Conservation (phyloP, 2,113 vertebrate species). For the Mungos mungo region DNA sequence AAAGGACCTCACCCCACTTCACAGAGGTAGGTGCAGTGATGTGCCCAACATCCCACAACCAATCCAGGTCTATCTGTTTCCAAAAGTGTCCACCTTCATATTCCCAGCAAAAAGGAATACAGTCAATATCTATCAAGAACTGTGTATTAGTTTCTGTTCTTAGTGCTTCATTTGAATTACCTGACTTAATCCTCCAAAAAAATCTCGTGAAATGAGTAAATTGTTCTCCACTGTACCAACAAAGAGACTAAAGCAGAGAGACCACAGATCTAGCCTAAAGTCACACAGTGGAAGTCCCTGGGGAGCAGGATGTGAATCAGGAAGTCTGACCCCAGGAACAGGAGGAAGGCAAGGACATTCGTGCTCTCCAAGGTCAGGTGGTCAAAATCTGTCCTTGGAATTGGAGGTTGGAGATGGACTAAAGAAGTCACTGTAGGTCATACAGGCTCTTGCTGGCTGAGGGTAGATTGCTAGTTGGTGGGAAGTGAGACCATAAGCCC, state of each 20-base stretch:
- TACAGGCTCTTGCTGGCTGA: not conserved
- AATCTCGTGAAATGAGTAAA: not conserved
- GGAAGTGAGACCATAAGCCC: not conserved
- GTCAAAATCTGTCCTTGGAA: not conserved
- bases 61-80: not conserved
- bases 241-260: not conserved
- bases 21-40: not conserved
- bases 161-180: not conserved
- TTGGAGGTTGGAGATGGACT: not conserved
- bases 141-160: not conserved
- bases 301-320: not conserved
- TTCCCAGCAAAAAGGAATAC: not conserved
- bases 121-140: not conserved
- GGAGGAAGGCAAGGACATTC: not conserved
- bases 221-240: not conserved
- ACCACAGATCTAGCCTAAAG: not conserved
- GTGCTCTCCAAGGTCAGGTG: not conserved
- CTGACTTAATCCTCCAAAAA: not conserved
- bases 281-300: not conserved
- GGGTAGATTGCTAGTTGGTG: not conserved
- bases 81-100: not conserved
- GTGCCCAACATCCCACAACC: not conserved
- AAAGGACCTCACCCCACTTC: not conserved
- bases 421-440: not conserved
- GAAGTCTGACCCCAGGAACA: not conserved